phyloP scores from a whole-genome alignment of 2,797 vertebrate genomes.

The Apodemus agrarius region DNA sequence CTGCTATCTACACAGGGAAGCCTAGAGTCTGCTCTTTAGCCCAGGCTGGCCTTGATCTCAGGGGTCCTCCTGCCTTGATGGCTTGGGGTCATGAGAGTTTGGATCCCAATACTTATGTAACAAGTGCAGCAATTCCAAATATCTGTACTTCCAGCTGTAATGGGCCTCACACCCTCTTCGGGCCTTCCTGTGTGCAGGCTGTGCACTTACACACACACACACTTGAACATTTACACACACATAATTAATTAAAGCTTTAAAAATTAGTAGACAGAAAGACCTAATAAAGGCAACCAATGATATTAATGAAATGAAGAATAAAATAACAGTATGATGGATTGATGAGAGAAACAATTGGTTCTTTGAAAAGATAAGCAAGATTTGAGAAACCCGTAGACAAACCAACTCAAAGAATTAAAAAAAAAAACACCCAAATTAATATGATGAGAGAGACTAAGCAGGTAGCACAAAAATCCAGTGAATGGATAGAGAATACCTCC shows the following conservation, averaged over 20 bases:
- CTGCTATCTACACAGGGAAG: not conserved
- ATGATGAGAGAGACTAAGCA: not conserved
- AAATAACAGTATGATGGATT: not conserved
- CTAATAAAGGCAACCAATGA: not conserved
- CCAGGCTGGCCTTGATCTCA: not conserved
- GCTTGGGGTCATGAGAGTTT: no score
- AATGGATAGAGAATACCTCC: not conserved
- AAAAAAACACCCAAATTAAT: not conserved
- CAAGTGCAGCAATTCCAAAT: not conserved
- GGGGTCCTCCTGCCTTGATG: not conserved
- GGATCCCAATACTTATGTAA: not conserved
- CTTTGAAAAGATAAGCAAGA: not conserved
- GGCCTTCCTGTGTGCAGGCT: no score
- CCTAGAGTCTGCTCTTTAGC: not conserved
- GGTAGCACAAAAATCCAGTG: not conserved
- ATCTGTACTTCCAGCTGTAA: not conserved
- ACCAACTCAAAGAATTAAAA: not conserved
- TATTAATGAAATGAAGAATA: not conserved
- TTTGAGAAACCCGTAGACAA: not conserved
- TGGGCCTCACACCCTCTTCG: not conserved
- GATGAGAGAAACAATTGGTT: not conserved
- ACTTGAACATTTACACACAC: not conserved
- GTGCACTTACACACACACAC: not conserved
- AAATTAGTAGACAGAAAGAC: not conserved
- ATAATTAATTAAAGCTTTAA: not conserved